Evolutionary conservation across 35 echinoderm and acorn worm species (phyloP).

Genomic region (Chiridota heheva): DNA sequence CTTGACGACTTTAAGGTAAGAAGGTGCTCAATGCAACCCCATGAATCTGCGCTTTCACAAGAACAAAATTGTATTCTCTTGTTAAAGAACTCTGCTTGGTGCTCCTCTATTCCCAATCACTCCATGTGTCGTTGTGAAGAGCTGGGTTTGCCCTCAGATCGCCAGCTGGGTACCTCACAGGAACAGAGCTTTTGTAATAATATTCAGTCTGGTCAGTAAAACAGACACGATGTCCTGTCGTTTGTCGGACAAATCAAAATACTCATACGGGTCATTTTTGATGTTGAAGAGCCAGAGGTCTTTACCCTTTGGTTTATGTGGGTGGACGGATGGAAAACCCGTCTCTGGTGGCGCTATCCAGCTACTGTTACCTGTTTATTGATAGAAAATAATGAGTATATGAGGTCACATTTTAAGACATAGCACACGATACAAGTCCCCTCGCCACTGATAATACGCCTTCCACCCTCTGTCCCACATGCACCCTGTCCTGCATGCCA

Average conservation of each 20-base stretch:
- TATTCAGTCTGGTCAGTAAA: constrained; percentile 45
- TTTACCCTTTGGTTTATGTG: constrained; percentile 49
- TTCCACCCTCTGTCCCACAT: too few relatives aligned
- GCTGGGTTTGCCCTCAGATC: constrained; percentile 65
- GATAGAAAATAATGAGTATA: too few relatives aligned
- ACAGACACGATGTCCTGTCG: constrained; percentile 47
- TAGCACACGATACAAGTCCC: too few relatives aligned
- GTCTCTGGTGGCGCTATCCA: constrained; percentile 89
- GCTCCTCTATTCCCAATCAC: constrained; percentile 59
- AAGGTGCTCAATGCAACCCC: too few relatives aligned
- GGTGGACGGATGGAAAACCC: constrained; percentile 45
- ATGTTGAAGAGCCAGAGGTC: constrained; percentile 86
- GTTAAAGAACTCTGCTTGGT: too few relatives aligned
- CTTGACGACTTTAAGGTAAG: too few relatives aligned
- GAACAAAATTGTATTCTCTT: too few relatives aligned
- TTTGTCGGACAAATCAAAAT: constrained; percentile 58
- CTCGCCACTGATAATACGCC: too few relatives aligned
- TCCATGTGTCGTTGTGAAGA: constrained; percentile 76
- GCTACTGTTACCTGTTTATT: constrained; percentile 84
- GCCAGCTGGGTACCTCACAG: constrained; percentile 52
- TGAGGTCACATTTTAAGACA: too few relatives aligned
- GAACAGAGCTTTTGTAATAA: constrained; percentile 57
- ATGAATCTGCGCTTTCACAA: too few relatives aligned
- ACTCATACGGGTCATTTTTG: constrained; percentile 70
- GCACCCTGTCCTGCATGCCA: too few relatives aligned